Percentiles rank a stretch among this genome's conserved stretches.
phyloP scores from a whole-genome alignment of 2,888 invertebrate species.

The Scaptodrosophila latifasciaeformis region DNA sequence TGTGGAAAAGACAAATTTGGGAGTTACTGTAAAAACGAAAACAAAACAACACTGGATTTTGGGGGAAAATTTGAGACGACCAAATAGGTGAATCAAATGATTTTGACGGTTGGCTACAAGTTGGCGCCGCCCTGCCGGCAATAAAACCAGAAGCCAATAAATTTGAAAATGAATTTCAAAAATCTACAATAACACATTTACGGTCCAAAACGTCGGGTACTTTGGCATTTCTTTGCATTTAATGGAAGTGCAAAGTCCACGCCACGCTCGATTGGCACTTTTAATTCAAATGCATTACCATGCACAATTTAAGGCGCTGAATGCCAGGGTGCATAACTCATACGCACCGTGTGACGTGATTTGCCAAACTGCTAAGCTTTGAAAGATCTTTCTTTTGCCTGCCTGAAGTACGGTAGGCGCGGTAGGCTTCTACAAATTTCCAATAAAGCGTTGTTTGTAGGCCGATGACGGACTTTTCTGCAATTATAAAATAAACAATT shows the following conservation, averaged over 20 bases:
- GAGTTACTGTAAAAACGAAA: slow-evolving; percentile 7
- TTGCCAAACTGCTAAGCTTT: neutral
- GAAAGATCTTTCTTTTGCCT: too few relatives aligned
- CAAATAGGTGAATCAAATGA: too few relatives aligned
- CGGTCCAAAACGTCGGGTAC: neutral
- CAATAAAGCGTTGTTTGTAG: slow-evolving; percentile 1
- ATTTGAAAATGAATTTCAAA: slow-evolving; percentile 44
- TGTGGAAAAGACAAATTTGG: slow-evolving; percentile 1
- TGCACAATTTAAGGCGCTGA: slow-evolving; percentile 56
- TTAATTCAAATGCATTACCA: slow-evolving; percentile 41
- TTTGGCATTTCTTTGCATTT: slow-evolving; percentile 18
- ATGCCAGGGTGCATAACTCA: slow-evolving; percentile 52
- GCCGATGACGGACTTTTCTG: slow-evolving; percentile 45
- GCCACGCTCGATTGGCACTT: slow-evolving; percentile 10
- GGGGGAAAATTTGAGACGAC: too few relatives aligned
- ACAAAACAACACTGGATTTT: slow-evolving; percentile 12
- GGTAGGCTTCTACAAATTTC: too few relatives aligned
- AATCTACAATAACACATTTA: neutral
- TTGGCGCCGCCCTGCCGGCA: slow-evolving; percentile 45
- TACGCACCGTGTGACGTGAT: slow-evolving; percentile 56
- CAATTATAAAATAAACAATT: slow-evolving; percentile 66
- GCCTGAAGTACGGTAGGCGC: too few relatives aligned
- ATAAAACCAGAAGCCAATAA: slow-evolving; percentile 33
- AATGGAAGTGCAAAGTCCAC: slow-evolving; percentile 54
- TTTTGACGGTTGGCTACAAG: too few relatives aligned